Evolutionary conservation across 2,113 vertebrate species (phyloP).

Genomic region (Girardinichthys multiradiatus): DNA sequence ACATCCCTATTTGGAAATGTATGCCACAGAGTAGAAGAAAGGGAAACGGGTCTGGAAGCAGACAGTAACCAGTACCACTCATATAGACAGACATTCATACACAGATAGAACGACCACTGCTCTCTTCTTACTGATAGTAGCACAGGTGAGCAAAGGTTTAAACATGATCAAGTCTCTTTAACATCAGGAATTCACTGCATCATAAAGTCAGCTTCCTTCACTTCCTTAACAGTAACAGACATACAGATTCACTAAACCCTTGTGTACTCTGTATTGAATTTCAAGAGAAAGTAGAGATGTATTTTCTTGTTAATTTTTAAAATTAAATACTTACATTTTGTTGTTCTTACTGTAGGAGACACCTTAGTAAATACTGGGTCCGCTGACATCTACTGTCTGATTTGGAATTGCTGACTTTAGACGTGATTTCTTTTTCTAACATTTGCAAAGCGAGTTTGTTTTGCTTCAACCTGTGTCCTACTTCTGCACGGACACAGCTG

Average conservation of each 20-base stretch:
- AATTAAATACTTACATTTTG: neutral
- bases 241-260: conserved; percentile 25
- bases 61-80: neutral
- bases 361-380: neutral
- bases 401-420: neutral
- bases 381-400: neutral
- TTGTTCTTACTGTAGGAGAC: neutral
- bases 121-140: neutral
- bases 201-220: conserved; percentile 35
- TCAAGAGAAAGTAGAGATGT: neutral
- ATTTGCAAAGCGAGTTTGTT: neutral
- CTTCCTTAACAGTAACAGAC: conserved; percentile 47
- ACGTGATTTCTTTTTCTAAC: neutral
- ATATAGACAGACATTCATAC: conserved; percentile 2
- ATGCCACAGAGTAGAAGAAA: neutral
- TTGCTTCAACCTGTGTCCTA: neutral
- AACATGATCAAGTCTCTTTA: conserved; percentile 57
- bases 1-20: neutral
- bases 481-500: conserved; percentile 9
- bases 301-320: neutral
- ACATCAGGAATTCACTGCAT: conserved; percentile 52
- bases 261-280: neutral
- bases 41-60: neutral
- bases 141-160: conserved; percentile 22
- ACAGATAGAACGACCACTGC: neutral